These are phyloP conservation scores for Lasius platythorax DNA, from an alignment of 2,888 invertebrate genomes.

Conservation along the genomic window DNA sequence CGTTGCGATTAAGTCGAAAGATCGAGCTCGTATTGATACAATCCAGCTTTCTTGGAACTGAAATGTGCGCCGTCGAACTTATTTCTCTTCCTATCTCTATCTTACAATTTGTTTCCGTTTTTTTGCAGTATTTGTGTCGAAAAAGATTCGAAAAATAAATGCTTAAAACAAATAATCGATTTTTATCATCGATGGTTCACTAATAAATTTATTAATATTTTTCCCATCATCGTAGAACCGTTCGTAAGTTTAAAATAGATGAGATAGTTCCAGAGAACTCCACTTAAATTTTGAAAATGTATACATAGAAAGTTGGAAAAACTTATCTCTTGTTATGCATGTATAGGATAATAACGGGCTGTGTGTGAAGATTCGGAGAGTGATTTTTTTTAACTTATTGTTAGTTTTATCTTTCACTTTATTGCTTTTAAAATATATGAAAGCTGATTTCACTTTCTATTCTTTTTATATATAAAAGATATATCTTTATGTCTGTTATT, in stretches of 20 bases:
- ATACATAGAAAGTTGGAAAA: background rate
- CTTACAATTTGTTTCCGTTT: background rate
- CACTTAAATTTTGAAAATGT: background rate
- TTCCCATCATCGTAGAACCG: background rate
- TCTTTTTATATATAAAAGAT: background rate
- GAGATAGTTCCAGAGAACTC: background rate
- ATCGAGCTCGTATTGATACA: background rate
- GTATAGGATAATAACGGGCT: background rate
- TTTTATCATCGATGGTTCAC: background rate
- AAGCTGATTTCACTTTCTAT: background rate
- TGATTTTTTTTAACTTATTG: too few relatives aligned
- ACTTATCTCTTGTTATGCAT: background rate
- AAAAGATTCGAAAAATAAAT: background rate
- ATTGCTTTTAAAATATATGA: background rate
- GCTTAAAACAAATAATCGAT: background rate
- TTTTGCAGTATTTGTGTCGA: background rate
- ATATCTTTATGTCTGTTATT: background rate
- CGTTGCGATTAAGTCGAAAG: conserved; percentile 20
- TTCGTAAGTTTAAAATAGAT: background rate
- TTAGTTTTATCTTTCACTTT: background rate
- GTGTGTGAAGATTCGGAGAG: background rate
- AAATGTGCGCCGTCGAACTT: background rate
- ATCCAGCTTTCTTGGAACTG: background rate
- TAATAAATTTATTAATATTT: background rate
- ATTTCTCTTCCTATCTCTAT: background rate